Evolutionary conservation across 2,888 invertebrate species (phyloP).

Genomic region (Boloria euphrosyne): DNA sequence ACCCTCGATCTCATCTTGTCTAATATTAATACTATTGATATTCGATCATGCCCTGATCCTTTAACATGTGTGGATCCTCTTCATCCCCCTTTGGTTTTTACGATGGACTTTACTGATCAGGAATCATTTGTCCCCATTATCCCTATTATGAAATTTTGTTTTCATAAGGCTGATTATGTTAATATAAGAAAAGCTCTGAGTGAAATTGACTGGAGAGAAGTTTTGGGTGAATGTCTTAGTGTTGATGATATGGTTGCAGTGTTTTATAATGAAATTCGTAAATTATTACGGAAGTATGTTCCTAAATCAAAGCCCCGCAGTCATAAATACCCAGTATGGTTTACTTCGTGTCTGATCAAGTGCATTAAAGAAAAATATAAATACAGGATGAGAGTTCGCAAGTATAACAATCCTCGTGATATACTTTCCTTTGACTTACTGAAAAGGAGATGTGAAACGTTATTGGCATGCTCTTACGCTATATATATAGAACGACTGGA

Average conservation of each 20-base stretch:
- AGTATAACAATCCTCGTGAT: slow-evolving; percentile 18
- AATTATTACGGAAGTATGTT: slow-evolving; percentile 8
- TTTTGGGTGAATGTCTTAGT: not conserved
- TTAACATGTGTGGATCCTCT: not conserved
- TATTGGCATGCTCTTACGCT: not conserved
- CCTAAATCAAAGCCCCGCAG: not conserved
- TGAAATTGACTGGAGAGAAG: not conserved
- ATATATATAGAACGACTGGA: slow-evolving; percentile 2
- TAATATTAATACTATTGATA: too few species aligned
- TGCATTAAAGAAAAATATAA: slow-evolving; percentile 16
- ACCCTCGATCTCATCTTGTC: too few species aligned
- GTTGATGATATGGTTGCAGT: slow-evolving; percentile 1
- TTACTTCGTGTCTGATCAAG: slow-evolving; percentile 4
- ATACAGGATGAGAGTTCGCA: slow-evolving; percentile 9
- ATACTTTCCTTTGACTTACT: slow-evolving; percentile 7
- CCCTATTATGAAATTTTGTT: not conserved
- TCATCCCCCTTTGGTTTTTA: slow-evolving; percentile 11
- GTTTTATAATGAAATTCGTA: not conserved
- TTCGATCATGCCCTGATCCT: not conserved
- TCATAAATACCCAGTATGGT: slow-evolving; percentile 13
- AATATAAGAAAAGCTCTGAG: not conserved
- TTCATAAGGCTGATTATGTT: slow-evolving; percentile 4
- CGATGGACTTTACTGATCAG: not conserved
- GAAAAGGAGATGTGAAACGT: slow-evolving; percentile 1
- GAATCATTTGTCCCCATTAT: not conserved